Conservation (phyloP, 2,888 invertebrate species). For the Drosophila algonquin region DNA sequence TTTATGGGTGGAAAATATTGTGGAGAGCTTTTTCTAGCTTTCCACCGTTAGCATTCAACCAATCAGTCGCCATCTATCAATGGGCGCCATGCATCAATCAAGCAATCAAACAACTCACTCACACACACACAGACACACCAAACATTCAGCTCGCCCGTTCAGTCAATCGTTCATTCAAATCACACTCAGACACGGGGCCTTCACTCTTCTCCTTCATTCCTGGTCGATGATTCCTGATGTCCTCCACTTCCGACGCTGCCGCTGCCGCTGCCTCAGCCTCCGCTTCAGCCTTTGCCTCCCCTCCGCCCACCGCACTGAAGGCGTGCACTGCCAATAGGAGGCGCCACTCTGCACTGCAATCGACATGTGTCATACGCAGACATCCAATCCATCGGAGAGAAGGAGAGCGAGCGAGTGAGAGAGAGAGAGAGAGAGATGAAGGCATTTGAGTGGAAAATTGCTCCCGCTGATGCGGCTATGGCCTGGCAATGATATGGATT, state of each 20-base stretch:
- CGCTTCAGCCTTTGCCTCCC: too few species aligned
- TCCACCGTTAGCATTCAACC: constrained; percentile 26
- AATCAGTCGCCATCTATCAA: constrained; percentile 49
- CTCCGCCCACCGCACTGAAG: too few species aligned
- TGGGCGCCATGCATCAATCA: constrained; percentile 63
- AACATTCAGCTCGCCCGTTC: constrained; percentile 25
- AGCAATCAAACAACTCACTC: constrained; percentile 57
- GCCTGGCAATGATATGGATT: constrained; percentile 60
- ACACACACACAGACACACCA: constrained; percentile 42
- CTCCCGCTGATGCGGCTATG: constrained; percentile 50
- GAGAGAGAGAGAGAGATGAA: constrained; percentile 4
- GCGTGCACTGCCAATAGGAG: constrained; percentile 37
- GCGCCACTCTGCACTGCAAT: constrained; percentile 57
- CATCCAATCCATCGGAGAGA: constrained; percentile 34
- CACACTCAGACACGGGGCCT: constrained; percentile 27
- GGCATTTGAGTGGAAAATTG: constrained; percentile 70
- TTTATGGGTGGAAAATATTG: constrained; percentile 18
- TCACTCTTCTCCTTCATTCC: constrained; percentile 19
- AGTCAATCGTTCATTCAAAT: constrained; percentile 65
- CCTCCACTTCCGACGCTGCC: neutral
- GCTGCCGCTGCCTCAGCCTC: neutral
- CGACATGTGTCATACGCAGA: constrained; percentile 71
- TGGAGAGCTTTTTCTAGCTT: constrained; percentile 1
- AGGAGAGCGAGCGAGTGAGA: constrained; percentile 1
- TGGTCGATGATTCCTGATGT: constrained; percentile 41